Evolutionary conservation across 2,888 invertebrate genomes (phyloP), one percentile per base, ranked within the genome.

Genomic region (Andrena hattorfiana): DNA sequence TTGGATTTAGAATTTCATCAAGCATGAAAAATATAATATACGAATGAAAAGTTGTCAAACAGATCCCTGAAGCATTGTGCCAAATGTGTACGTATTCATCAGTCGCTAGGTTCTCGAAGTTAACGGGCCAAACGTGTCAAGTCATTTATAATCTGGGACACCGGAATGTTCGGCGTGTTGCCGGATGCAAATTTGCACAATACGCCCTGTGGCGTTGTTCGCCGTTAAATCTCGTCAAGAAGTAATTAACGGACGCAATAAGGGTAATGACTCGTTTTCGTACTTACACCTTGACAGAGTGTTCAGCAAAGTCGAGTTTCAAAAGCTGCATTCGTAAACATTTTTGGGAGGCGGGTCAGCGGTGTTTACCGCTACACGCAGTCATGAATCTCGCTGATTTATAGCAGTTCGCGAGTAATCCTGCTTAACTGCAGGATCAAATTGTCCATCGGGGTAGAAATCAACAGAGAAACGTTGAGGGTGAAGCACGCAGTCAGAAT

Each of bases 11-110:
- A 42, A 42, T 13, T 42, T 42, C 13, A 13, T 42, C 3, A 13
- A 42, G 13, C 35, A 42, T 42, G 42, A 42, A 16, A 42, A 42
- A 42, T 42, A 13, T 42, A 42, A 42, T 13, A 62, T n/a, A 23
- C 5, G 60, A 28, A 30, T 63, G 72, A 72, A 72, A 64, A 77
- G 54, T 64, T 70, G 28, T 77, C 78, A 64, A 70, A 77, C n/a
- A 64, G 63, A 77, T 70, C 59, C 56, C 49, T 49, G 78, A 77
- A 63, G 35, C 48, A 56, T 56, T 64, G 30, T 4, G 73, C 59
- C 64, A 59, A 69, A 60, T 48, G 20, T 23, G 81, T 75, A 80
- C 69, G 74, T 75, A 66, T 81, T 80, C 69, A 59, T 64, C 67
- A 60, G 30, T 10, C 51, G 51, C 30, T 74, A 60, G 49, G 63